Evolutionary conservation across 2,888 invertebrate species (phyloP).

Genomic region (Cetonia aurata): DNA sequence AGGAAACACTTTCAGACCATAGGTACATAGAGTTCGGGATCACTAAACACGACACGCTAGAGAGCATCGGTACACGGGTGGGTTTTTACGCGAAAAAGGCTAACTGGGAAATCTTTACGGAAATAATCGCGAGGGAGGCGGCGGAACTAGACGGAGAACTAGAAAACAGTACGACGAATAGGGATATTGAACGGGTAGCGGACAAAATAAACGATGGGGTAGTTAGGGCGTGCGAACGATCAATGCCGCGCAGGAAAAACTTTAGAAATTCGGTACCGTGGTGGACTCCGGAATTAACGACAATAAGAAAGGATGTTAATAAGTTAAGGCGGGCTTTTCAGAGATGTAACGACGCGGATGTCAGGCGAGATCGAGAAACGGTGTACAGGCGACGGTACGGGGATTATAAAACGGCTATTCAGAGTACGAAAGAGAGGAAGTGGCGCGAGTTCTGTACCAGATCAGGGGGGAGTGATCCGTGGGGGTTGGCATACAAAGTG

Average conservation of each 20-base stretch:
- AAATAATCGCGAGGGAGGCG: background rate
- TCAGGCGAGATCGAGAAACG: background rate
- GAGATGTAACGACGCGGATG: background rate
- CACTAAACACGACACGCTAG: background rate
- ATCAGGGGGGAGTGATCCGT: slow-evolving; percentile 41
- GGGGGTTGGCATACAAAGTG: slow-evolving; percentile 43
- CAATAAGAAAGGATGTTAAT: background rate
- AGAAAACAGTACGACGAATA: too few relatives aligned
- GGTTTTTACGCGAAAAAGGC: slow-evolving; percentile 16
- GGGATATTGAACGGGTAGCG: background rate
- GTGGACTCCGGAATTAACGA: slow-evolving; percentile 45
- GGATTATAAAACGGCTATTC: slow-evolving; percentile 23
- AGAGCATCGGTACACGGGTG: background rate
- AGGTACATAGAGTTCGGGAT: background rate
- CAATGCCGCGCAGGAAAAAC: slow-evolving; percentile 31
- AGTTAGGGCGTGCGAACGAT: slow-evolving; percentile 17
- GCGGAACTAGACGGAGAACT: too few relatives aligned
- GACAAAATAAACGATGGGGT: slow-evolving; percentile 28
- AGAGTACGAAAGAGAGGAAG: slow-evolving; percentile 11
- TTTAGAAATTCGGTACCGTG: slow-evolving; percentile 43
- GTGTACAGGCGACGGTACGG: background rate
- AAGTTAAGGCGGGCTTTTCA: slow-evolving; percentile 20
- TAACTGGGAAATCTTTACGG: background rate
- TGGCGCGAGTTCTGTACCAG: slow-evolving; percentile 42
- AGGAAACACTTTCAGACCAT: slow-evolving; percentile 17